A percentile compares a stretch with the other conserved stretches of the same genome.
Conservation (phyloP, 2,113 vertebrate genomes). For the Fregetta grallaria region DNA sequence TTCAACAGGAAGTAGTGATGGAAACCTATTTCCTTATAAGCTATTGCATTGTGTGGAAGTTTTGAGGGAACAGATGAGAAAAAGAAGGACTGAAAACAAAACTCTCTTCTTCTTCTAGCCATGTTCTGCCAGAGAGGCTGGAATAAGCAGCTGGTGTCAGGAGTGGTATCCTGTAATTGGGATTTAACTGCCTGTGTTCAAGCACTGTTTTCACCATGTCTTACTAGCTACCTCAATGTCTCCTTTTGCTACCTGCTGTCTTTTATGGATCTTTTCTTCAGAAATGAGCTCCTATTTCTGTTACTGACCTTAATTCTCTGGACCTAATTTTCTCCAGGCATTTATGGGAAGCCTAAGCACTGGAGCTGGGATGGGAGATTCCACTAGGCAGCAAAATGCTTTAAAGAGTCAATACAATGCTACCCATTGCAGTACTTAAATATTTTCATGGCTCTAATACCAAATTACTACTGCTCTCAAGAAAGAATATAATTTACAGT, state of each 20-base stretch:
- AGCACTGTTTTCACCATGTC: neutral
- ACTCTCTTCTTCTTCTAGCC: neutral
- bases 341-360: neutral
- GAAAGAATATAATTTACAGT: neutral
- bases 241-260: neutral
- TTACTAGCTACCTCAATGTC: neutral
- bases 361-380: neutral
- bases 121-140: neutral
- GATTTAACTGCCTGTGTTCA: neutral
- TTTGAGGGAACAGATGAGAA: neutral
- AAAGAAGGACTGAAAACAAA: neutral
- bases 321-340: neutral
- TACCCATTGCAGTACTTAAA: neutral
- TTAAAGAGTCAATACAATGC: neutral
- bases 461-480: neutral
- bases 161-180: neutral
- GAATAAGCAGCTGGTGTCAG: neutral
- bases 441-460: neutral
- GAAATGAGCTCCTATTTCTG: neutral
- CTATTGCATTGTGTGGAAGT: neutral
- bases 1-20: neutral
- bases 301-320: neutral
- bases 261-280: neutral
- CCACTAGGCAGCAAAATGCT: neutral
- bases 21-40: neutral